Base-by-base conservation (phyloP, 2,797 vertebrate species). In the Pseudomugil tenellus region DNA sequence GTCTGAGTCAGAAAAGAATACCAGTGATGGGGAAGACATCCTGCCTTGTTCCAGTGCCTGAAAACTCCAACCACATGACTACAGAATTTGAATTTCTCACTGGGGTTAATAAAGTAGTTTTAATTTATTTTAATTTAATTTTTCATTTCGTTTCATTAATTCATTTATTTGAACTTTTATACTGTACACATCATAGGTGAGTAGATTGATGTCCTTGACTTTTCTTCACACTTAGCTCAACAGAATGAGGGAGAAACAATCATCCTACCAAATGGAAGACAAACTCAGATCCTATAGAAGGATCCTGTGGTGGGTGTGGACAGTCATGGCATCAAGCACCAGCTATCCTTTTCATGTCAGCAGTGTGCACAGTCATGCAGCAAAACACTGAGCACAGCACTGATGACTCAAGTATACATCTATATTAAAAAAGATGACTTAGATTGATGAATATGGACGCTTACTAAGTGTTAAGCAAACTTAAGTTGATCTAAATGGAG, bases 61-160 rank as follows among this genome's bases (percentile, higher is more conserved):
- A n/a, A n/a, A n/a, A n/a, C n/a, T n/a, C n/a, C n/a, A n/a, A n/a
- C n/a, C n/a, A n/a, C n/a, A n/a, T n/a, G n/a, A n/a, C n/a, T n/a
- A n/a, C n/a, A n/a, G n/a, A n/a, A n/a, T n/a, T n/a, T n/a, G n/a
- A n/a, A n/a, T n/a, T n/a, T n/a, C n/a, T n/a, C n/a, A n/a, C n/a
- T n/a, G n/a, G n/a, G n/a, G n/a, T n/a, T n/a, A n/a, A n/a, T 48
- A 55, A 64, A 54, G 60, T 70, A 25, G 60, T 68, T 74, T 46
- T 49, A 77, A 41, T 35, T 48, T 43, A 48, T 77, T 8, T 61
- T 70, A 11, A 41, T 68, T 63, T 60, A 16, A 55, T 80, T 79
- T 58, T 35, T 58, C 14, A 65, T 17, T 60, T 63, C 13, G 58
- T 11, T 67, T n/a, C n/a, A n/a, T n/a, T n/a, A n/a, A n/a, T n/a